A percentile compares a stretch with the other conserved stretches of the same genome.
Evolutionary conservation across 2,888 invertebrate species (phyloP).

Genomic region (Malthinus flaveolus): DNA sequence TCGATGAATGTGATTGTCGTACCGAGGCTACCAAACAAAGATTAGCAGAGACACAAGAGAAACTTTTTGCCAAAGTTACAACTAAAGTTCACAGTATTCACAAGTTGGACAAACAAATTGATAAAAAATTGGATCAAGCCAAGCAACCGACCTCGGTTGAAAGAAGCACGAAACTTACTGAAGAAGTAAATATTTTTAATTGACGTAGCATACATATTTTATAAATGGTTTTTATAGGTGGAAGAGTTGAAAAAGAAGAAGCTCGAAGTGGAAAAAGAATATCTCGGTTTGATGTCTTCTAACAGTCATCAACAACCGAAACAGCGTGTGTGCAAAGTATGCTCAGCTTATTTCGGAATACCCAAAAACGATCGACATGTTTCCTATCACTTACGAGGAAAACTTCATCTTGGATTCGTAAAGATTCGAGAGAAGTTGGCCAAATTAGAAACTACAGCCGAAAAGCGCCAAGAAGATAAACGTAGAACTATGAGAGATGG

Average conservation of each 20-base stretch:
- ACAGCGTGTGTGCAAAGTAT: slow-evolving; percentile 94
- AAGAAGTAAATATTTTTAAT: slow-evolving; percentile 64
- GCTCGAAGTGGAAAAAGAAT: slow-evolving; percentile 92
- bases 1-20: slow-evolving; percentile 94
- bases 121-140: slow-evolving; percentile 93
- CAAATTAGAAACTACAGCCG: slow-evolving; percentile 79
- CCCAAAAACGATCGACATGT: slow-evolving; percentile 98
- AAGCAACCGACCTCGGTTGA: slow-evolving; percentile 95
- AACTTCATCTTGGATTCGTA: slow-evolving; percentile 97
- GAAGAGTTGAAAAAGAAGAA: slow-evolving; percentile 94
- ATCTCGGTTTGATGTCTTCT: slow-evolving; percentile 96
- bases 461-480: slow-evolving; percentile 73
- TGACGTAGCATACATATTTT: neutral
- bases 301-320: slow-evolving; percentile 98
- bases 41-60: slow-evolving; percentile 96
- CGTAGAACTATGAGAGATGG: slow-evolving; percentile 66
- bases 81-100: slow-evolving; percentile 94
- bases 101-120: slow-evolving; percentile 95
- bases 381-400: slow-evolving; percentile 99
- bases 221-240: slow-evolving; percentile 63
- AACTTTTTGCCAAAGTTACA: slow-evolving; percentile 93
- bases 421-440: slow-evolving; percentile 92
- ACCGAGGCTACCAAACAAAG: slow-evolving; percentile 94
- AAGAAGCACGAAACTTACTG: slow-evolving; percentile 96
- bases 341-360: slow-evolving; percentile 97